A percentile compares a stretch with the other conserved stretches of the same genome.
Conservation (phyloP, 2,113 vertebrate species). For the Cochlearius cochlearius region DNA sequence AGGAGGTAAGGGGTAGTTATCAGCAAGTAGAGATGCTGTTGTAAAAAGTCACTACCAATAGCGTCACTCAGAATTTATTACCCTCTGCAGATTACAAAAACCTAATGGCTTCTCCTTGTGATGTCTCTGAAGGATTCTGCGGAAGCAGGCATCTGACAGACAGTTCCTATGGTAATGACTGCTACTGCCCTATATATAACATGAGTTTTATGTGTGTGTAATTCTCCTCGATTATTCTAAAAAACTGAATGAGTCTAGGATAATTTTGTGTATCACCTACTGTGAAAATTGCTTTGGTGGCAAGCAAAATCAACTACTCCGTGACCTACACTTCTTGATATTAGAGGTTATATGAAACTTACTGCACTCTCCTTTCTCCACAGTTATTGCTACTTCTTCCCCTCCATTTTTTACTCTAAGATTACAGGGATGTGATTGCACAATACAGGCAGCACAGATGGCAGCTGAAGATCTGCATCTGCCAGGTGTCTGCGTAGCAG, state of each 20-base stretch:
- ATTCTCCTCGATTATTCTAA: constrained; percentile 31
- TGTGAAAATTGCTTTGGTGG: constrained; percentile 49
- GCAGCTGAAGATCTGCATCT: constrained; percentile 46
- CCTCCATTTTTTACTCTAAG: constrained; percentile 24
- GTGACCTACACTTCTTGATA: constrained; percentile 37
- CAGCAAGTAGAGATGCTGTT: not conserved
- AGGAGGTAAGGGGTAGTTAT: not conserved
- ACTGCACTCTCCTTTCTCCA: constrained; percentile 18
- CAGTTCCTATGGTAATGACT: constrained; percentile 6
- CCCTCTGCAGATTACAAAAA: not conserved
- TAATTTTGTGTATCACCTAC: constrained; percentile 42
- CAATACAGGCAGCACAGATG: constrained; percentile 41
- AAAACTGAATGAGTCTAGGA: constrained; percentile 24
- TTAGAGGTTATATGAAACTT: constrained; percentile 32
- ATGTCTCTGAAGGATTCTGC: not conserved
- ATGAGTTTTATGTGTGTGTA: constrained; percentile 7
- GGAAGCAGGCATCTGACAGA: not conserved
- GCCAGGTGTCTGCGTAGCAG: constrained; percentile 43
- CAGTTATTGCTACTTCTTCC: constrained; percentile 22
- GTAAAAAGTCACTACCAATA: not conserved
- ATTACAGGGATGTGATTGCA: constrained; percentile 42
- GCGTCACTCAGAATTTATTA: not conserved
- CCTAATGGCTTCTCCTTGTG: not conserved
- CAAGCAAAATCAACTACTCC: constrained; percentile 33
- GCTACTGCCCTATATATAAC: not conserved